These are phyloP conservation scores for Apeira syringaria DNA, from an alignment of 2,888 invertebrate species.

Conservation along the genomic window DNA sequence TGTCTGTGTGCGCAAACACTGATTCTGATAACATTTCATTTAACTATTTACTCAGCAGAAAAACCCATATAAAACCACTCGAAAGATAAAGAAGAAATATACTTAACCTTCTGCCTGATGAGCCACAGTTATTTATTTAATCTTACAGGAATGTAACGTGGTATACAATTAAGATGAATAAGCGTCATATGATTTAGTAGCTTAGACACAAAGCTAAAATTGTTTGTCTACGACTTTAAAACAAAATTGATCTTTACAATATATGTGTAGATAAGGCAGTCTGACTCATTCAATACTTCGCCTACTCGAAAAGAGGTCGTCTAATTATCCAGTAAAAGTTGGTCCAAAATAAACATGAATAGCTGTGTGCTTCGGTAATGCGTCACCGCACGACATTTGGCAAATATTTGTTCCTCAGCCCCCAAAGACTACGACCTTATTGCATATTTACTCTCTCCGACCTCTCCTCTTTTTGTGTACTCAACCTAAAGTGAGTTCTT, in stretches of 20 bases:
- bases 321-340: constrained; percentile 35
- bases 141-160: constrained; percentile 6
- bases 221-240: too few relatives aligned
- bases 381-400: constrained; percentile 43
- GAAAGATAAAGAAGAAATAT: constrained; percentile 12
- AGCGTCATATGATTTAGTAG: constrained; percentile 6
- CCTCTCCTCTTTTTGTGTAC: constrained; percentile 36
- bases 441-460: constrained; percentile 47
- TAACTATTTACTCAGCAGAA: too few relatives aligned
- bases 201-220: constrained; percentile 2
- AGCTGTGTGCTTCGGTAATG: constrained; percentile 38
- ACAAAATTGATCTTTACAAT: too few relatives aligned
- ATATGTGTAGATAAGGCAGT: too few relatives aligned
- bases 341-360: constrained; percentile 30
- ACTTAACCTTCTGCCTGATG: constrained; percentile 7
- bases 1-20: constrained; percentile 1
- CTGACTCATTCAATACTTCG: neutral
- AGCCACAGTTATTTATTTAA: constrained; percentile 11
- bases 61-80: constrained; percentile 1
- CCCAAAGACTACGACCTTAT: constrained; percentile 44
- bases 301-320: constrained; percentile 11
- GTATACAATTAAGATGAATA: constrained; percentile 5
- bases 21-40: constrained; percentile 11
- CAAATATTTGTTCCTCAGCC: constrained; percentile 53
- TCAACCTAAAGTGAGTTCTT: constrained; percentile 24